A percentile compares a stretch with the other conserved stretches of the same genome.
Conservation (phyloP, 2,888 invertebrate species). For the Itoplectis maculator region DNA sequence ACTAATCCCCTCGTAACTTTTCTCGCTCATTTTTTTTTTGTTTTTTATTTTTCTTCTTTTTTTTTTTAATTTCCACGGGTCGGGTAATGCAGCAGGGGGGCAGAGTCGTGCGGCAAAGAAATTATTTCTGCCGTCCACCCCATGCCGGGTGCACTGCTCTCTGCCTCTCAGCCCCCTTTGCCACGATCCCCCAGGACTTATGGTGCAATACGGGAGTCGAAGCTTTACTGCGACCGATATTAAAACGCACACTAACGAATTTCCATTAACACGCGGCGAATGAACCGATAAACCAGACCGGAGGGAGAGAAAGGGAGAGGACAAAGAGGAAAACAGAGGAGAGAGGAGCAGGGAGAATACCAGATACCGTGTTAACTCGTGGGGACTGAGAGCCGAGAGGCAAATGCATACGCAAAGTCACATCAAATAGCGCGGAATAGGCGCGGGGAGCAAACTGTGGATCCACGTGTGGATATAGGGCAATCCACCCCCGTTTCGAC, state of each 20-base stretch:
- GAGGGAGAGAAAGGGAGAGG: neutral
- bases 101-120: constrained; percentile 17
- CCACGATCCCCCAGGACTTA: constrained; percentile 69
- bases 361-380: neutral
- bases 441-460: neutral
- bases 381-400: constrained; percentile 12
- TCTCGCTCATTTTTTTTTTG: constrained; percentile 14
- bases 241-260: constrained; percentile 75
- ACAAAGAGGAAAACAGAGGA: neutral
- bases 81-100: constrained; percentile 8
- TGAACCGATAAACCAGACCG: constrained; percentile 65
- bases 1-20: constrained; percentile 28
- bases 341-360: neutral
- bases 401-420: constrained; percentile 2
- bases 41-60: constrained; percentile 27
- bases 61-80: constrained; percentile 18
- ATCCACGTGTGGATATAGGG: neutral
- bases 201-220: constrained; percentile 69
- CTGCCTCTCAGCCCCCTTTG: constrained; percentile 43
- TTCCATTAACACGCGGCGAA: constrained; percentile 72
- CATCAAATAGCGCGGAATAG: constrained; percentile 9
- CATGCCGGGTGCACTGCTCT: neutral
- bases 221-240: constrained; percentile 76
- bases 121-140: constrained; percentile 41
- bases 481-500: too few relatives aligned